These are phyloP conservation scores for Crocodylus rhombifer DNA, from an alignment of 2,797 vertebrate species.

Conservation along the genomic window DNA sequence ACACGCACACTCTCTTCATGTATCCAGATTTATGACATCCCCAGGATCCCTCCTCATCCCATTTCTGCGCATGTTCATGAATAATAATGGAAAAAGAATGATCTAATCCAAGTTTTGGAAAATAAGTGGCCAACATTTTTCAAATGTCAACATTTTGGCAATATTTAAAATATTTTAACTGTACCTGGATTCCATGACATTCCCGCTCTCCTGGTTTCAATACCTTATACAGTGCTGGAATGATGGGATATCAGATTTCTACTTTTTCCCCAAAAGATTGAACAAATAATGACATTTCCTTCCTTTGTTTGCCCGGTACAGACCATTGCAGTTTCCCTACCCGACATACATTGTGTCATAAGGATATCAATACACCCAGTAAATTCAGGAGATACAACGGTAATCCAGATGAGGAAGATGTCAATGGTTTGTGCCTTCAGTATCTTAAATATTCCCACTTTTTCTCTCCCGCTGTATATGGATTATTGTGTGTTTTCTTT, in stretches of 20 bases:
- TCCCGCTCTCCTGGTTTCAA: background rate
- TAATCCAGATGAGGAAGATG: background rate
- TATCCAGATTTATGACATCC: no score
- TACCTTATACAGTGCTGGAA: background rate
- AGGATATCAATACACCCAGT: background rate
- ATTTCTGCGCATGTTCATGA: background rate
- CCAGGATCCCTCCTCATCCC: background rate
- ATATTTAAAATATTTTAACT: no score
- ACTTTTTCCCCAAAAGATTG: background rate
- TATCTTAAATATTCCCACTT: background rate
- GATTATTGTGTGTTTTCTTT: background rate
- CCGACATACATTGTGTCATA: background rate
- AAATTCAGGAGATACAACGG: background rate
- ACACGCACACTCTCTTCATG: no score
- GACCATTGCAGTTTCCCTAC: background rate
- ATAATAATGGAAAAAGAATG: background rate
- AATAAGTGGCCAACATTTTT: conserved; percentile 40
- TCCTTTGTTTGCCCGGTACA: background rate
- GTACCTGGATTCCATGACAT: background rate
- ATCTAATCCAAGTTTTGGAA: background rate
- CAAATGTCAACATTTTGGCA: background rate
- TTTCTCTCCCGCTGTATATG: background rate
- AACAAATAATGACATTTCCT: background rate
- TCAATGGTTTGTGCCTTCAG: background rate
- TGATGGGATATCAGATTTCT: conserved; percentile 24